Percentiles rank a stretch among this genome's conserved stretches.
phyloP scores from a whole-genome alignment of 1,140 invertebrate genomes.

The Chironomus striatipennis region DNA sequence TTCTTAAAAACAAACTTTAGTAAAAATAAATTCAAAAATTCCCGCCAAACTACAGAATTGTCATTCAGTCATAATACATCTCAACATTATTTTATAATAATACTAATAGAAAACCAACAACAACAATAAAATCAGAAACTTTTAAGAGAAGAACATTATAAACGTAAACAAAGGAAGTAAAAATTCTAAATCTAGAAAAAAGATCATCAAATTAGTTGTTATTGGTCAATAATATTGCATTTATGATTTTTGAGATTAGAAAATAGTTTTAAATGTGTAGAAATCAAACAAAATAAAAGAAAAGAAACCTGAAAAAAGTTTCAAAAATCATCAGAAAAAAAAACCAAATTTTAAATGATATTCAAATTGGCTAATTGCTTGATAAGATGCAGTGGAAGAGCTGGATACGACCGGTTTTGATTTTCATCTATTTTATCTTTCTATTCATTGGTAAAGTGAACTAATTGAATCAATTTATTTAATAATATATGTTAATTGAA shows the following conservation, averaged over 20 bases:
- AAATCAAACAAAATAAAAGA: background rate
- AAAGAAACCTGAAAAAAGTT: background rate
- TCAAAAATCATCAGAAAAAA: background rate
- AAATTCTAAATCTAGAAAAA: background rate
- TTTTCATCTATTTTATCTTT: conserved; percentile 67
- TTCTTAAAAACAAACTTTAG: background rate
- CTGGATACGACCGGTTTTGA: conserved; percentile 80
- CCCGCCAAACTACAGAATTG: background rate
- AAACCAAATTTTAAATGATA: background rate
- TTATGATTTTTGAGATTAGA: background rate
- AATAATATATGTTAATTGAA: conserved; percentile 36
- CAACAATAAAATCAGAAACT: background rate
- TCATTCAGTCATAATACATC: background rate
- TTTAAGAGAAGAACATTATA: background rate
- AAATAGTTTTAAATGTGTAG: background rate
- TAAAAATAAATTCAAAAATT: background rate
- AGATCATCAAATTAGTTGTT: background rate
- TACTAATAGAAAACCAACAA: background rate
- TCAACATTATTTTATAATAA: background rate
- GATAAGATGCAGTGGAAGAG: conserved; percentile 57
- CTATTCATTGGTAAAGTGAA: conserved; percentile 54
- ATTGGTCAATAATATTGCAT: background rate
- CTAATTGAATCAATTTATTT: conserved; percentile 43
- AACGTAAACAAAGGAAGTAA: conserved; percentile 2
- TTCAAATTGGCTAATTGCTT: background rate